Conservation (phyloP, 92 coral and sea anemone species). For the Epizoanthus rinbou region DNA sequence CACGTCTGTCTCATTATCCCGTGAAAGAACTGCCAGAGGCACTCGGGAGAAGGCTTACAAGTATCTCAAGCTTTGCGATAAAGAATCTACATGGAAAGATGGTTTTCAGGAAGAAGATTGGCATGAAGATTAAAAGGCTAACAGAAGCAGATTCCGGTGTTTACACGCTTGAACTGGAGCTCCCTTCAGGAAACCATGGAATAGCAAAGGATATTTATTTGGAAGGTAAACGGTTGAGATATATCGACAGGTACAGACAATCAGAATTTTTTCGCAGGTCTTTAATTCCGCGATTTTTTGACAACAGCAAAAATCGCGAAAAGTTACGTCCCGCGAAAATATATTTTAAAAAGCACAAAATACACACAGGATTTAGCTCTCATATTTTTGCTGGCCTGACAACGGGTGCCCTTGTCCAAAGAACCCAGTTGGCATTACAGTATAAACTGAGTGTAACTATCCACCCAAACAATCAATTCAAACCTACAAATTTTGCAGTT, state of each 20-base stretch:
- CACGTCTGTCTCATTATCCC: slow-evolving; percentile 16
- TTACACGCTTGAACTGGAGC: slow-evolving; percentile 6
- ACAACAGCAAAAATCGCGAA: too few species aligned
- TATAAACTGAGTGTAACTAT: too few species aligned
- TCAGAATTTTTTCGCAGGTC: not conserved
- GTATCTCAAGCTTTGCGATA: not conserved
- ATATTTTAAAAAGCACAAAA: too few species aligned
- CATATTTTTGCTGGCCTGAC: too few species aligned
- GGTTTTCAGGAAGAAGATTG: slow-evolving; percentile 17
- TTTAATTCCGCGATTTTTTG: too few species aligned
- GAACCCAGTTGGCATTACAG: too few species aligned
- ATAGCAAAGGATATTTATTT: slow-evolving; percentile 18
- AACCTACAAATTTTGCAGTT: too few species aligned
- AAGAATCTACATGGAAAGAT: slow-evolving; percentile 1
- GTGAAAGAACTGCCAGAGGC: slow-evolving; percentile 17
- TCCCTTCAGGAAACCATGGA: slow-evolving; percentile 7
- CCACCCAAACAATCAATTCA: too few species aligned
- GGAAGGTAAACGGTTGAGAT: not conserved
- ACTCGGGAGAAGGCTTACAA: slow-evolving; percentile 7
- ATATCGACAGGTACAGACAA: not conserved
- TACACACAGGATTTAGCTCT: too few species aligned
- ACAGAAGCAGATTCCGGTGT: slow-evolving; percentile 23
- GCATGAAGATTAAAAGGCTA: slow-evolving; percentile 8
- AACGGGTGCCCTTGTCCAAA: too few species aligned
- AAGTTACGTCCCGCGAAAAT: too few species aligned